A percentile compares a stretch with the other conserved stretches of the same genome.
Evolutionary conservation across 1,140 invertebrate species (phyloP).

Genomic region (Scaptomyza graminum): DNA sequence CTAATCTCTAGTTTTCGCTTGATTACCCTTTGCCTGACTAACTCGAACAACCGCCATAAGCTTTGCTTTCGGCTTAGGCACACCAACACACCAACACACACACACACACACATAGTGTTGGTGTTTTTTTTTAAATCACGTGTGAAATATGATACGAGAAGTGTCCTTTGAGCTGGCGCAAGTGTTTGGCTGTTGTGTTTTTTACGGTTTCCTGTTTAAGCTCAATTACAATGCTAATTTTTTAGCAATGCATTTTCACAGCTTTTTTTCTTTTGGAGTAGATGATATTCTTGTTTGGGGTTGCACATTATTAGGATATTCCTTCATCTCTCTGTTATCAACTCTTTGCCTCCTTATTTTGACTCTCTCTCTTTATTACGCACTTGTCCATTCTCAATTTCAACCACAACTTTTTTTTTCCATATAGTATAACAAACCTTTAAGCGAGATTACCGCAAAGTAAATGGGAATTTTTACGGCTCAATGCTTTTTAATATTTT

Average conservation of each 20-base stretch:
- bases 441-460: slow-evolving; percentile 73
- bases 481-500: slow-evolving; percentile 79
- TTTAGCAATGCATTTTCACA: slow-evolving; percentile 31
- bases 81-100: slow-evolving; percentile 12
- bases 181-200: slow-evolving; percentile 59
- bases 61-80: slow-evolving; percentile 21
- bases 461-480: slow-evolving; percentile 73
- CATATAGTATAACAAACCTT: slow-evolving; percentile 38
- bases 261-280: slow-evolving; percentile 29
- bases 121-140: slow-evolving; percentile 70
- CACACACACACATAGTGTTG: slow-evolving; percentile 16
- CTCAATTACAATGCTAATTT: slow-evolving; percentile 81
- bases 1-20: slow-evolving; percentile 70
- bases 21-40: slow-evolving; percentile 68
- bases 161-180: slow-evolving; percentile 61
- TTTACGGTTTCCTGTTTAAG: slow-evolving; percentile 80
- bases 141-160: slow-evolving; percentile 72
- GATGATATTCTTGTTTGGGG: slow-evolving; percentile 21
- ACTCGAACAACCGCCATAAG: slow-evolving; percentile 50
- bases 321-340: slow-evolving; percentile 11
- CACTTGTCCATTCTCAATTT: slow-evolving; percentile 8
- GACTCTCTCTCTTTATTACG: not conserved
- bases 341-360: not conserved
- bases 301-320: slow-evolving; percentile 3
- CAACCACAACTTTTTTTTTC: not conserved